Percentiles rank a stretch among this genome's conserved stretches.
phyloP scores from a whole-genome alignment of 1,140 invertebrate genomes.

The Drosophila saltans region DNA sequence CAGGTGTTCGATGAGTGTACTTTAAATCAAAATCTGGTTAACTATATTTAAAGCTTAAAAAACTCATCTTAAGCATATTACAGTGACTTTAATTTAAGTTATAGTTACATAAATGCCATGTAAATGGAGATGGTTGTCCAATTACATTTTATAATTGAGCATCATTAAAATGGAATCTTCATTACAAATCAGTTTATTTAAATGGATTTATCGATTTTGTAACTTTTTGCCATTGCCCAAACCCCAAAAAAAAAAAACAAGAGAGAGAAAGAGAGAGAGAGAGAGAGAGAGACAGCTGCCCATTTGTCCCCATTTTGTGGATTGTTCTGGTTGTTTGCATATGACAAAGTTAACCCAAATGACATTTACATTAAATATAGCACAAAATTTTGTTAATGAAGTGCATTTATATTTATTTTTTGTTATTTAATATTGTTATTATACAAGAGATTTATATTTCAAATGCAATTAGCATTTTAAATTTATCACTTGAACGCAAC shows the following conservation, averaged over 20 bases:
- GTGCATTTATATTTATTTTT: conserved; percentile 42
- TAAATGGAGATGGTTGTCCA: too few species aligned
- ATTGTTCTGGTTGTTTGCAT: conserved; percentile 9
- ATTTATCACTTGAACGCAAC: conserved; percentile 45
- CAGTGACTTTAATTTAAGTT: too few species aligned
- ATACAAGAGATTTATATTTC: conserved; percentile 63
- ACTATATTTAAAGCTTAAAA: too few species aligned
- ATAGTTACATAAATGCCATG: too few species aligned
- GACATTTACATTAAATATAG: conserved; percentile 29
- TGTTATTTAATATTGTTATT: conserved; percentile 34
- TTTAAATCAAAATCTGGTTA: too few species aligned
- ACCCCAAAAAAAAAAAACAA: neutral
- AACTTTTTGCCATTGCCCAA: neutral
- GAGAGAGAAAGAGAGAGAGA: too few species aligned
- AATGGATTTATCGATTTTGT: conserved; percentile 1
- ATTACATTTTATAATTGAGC: neutral
- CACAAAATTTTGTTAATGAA: conserved; percentile 57
- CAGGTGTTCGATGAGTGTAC: too few species aligned
- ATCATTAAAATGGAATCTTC: neutral
- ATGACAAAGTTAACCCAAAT: conserved; percentile 10
- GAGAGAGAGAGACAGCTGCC: too few species aligned
- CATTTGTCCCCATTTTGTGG: neutral
- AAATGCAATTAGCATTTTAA: conserved; percentile 77
- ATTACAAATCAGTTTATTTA: neutral
- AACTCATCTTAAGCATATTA: neutral